A percentile compares a stretch with the other conserved stretches of the same genome.
Conservation (phyloP, 2,888 invertebrate genomes). For the Noctua fimbriata region DNA sequence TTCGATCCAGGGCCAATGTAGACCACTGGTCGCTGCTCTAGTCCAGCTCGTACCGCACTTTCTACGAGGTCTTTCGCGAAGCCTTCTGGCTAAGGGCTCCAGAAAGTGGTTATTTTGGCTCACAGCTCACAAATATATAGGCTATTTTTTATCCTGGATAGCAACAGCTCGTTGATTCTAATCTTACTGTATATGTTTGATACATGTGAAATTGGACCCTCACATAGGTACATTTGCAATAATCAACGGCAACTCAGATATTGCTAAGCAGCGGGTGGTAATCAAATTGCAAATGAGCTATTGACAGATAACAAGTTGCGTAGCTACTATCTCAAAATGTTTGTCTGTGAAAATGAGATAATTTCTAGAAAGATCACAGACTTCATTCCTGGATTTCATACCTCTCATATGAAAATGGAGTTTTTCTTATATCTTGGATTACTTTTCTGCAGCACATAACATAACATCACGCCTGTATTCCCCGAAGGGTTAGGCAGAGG, state of each 20-base stretch:
- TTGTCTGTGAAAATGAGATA: not conserved
- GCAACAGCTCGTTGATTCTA: not conserved
- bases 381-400: not conserved
- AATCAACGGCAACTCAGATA: not conserved
- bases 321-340: not conserved
- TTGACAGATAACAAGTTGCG: slow-evolving; percentile 31
- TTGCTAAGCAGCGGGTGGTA: slow-evolving; percentile 41
- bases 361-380: not conserved
- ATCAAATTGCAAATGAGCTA: slow-evolving; percentile 18
- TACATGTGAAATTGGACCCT: not conserved
- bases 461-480: too few relatives aligned
- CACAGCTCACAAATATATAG: not conserved
- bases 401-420: not conserved
- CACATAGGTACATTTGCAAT: not conserved
- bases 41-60: too few relatives aligned
- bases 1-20: too few relatives aligned
- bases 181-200: too few relatives aligned
- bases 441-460: not conserved
- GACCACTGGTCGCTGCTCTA: too few relatives aligned
- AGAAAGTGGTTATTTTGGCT: too few relatives aligned
- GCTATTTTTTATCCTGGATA: not conserved
- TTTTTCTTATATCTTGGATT: not conserved
- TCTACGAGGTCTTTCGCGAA: too few relatives aligned
- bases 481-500: too few relatives aligned
- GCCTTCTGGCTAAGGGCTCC: too few relatives aligned